Evolutionary conservation across 2,113 vertebrate species (phyloP).

Genomic region (Callorhinus ursinus): DNA sequence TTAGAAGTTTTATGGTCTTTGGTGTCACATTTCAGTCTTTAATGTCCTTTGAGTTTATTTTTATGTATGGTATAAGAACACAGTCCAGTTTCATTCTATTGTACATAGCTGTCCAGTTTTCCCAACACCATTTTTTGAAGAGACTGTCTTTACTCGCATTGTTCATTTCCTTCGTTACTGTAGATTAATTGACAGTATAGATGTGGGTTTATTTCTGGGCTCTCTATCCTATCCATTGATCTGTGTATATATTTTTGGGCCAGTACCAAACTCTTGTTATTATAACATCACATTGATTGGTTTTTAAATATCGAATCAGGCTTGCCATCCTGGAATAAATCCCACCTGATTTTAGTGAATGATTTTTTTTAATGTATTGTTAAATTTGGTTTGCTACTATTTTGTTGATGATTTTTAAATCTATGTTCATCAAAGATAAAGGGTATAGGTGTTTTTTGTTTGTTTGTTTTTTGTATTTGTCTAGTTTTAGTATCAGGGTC

Average conservation of each 20-base stretch:
- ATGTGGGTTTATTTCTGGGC: background rate
- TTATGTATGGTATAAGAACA: background rate
- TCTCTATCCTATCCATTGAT: background rate
- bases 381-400: background rate
- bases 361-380: background rate
- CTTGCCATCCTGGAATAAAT: background rate
- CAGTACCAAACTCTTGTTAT: background rate
- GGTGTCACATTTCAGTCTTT: background rate
- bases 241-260: background rate
- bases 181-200: background rate
- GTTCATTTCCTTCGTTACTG: background rate
- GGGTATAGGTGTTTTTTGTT: background rate
- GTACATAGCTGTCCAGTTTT: background rate
- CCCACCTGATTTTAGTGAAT: background rate
- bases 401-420: background rate
- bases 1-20: background rate
- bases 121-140: background rate
- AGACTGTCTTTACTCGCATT: background rate
- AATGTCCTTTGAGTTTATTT: background rate
- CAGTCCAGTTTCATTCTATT: background rate
- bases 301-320: background rate
- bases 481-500: background rate
- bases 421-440: background rate
- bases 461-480: background rate
- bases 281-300: background rate